Evolutionary conservation across 2,113 vertebrate species (phyloP).

Genomic region (Oceanites oceanicus): DNA sequence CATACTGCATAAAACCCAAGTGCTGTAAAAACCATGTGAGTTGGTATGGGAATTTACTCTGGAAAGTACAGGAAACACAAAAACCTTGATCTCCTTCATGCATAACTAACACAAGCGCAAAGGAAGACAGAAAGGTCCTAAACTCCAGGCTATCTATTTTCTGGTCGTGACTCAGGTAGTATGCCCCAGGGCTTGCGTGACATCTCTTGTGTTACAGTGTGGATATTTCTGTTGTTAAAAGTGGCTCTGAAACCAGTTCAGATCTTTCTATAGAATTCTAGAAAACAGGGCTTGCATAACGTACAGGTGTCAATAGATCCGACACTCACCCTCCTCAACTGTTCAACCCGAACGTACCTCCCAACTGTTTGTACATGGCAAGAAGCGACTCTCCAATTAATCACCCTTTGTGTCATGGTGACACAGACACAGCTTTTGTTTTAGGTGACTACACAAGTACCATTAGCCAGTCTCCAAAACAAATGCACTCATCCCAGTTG

Average conservation of each 20-base stretch:
- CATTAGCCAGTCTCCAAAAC: background rate
- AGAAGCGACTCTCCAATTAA: background rate
- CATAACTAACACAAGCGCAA: background rate
- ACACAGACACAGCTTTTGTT: background rate
- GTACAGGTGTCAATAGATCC: background rate
- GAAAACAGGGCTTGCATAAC: background rate
- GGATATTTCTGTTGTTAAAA: background rate
- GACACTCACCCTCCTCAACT: background rate
- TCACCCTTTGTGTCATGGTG: background rate
- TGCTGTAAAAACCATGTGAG: background rate
- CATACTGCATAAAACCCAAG: conserved; percentile 2
- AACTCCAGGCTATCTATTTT: background rate
- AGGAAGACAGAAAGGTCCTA: background rate
- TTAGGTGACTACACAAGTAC: background rate
- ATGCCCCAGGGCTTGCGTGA: background rate
- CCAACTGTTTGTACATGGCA: background rate
- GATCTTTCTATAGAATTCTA: background rate
- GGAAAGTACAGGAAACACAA: conserved; percentile 10
- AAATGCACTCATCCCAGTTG: background rate
- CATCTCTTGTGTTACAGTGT: background rate
- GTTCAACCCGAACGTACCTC: background rate
- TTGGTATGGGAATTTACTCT: background rate
- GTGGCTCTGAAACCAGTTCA: background rate
- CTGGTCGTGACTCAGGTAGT: background rate
- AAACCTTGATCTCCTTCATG: background rate